These are phyloP conservation scores for Eilema griseolum DNA, from an alignment of 2,888 invertebrate species.

Conservation along the genomic window DNA sequence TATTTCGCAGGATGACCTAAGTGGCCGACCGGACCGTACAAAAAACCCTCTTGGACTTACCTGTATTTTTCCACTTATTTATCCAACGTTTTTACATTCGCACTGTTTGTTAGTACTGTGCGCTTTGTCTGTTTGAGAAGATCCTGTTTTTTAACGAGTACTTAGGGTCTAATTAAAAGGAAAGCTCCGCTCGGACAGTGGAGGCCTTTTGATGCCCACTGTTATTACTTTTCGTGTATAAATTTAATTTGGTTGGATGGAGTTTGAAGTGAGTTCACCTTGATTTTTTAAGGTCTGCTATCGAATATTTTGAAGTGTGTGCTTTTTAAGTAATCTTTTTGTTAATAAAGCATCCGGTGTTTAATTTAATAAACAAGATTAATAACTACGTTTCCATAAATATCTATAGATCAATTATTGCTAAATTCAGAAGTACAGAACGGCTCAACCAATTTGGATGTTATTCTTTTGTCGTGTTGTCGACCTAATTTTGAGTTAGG, in stretches of 20 bases:
- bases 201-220: constrained; percentile 85
- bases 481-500: too few relatives aligned
- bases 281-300: constrained; percentile 69
- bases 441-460: too few relatives aligned
- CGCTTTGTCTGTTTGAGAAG: constrained; percentile 84
- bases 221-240: constrained; percentile 85
- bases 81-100: constrained; percentile 85
- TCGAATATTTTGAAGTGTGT: constrained; percentile 70
- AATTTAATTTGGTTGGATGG: constrained; percentile 84
- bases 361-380: not conserved
- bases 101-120: constrained; percentile 82
- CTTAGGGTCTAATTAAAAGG: constrained; percentile 87
- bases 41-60: constrained; percentile 86
- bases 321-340: constrained; percentile 51
- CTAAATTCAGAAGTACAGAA: too few relatives aligned
- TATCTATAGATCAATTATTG: too few relatives aligned
- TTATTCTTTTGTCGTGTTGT: too few relatives aligned
- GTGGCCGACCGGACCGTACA: constrained; percentile 85
- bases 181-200: constrained; percentile 82
- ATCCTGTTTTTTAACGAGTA: constrained; percentile 87
- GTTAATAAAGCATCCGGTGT: constrained; percentile 51
- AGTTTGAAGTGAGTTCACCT: constrained; percentile 76
- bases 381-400: not conserved
- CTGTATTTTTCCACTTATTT: constrained; percentile 88
- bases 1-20: constrained; percentile 87